phyloP scores from a whole-genome alignment of 2,113 vertebrate species.

The Trochalopteron elliotii region DNA sequence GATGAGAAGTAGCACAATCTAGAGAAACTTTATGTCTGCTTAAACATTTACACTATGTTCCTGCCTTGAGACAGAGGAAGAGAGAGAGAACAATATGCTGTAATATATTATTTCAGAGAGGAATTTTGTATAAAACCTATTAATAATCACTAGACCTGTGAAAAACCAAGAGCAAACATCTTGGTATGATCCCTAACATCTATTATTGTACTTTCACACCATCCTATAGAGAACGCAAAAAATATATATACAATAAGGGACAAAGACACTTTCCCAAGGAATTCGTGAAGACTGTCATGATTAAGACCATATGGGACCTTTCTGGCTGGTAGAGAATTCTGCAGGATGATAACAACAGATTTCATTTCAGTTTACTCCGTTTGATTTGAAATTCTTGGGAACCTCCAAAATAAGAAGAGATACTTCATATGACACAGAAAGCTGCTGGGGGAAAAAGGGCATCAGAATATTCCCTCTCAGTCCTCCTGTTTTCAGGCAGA shows the following conservation, averaged over 20 bases:
- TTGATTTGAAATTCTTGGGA: constrained; percentile 42
- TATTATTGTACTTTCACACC: constrained; percentile 49
- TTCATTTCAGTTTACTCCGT: constrained; percentile 22
- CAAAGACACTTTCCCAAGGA: constrained; percentile 34
- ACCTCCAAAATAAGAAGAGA: constrained; percentile 28
- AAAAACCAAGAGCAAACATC: neutral
- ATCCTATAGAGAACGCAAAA: constrained; percentile 68
- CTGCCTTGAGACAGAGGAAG: constrained; percentile 41
- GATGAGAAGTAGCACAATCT: constrained; percentile 79
- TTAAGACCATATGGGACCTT: constrained; percentile 28
- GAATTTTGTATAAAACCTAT: constrained; percentile 50
- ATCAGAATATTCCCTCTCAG: constrained; percentile 44
- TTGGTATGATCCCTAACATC: constrained; percentile 19
- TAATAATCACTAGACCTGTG: constrained; percentile 39
- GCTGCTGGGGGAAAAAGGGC: constrained; percentile 10
- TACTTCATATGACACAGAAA: neutral
- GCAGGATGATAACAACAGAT: constrained; percentile 23
- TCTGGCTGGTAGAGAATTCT: constrained; percentile 17
- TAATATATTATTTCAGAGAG: constrained; percentile 24
- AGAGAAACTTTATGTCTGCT: constrained; percentile 70
- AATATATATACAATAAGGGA: constrained; percentile 30
- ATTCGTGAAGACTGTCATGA: constrained; percentile 53
- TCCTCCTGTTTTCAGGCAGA: constrained; percentile 47
- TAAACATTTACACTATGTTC: constrained; percentile 46
- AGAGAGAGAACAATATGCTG: neutral